Percentiles rank a stretch among this genome's conserved stretches.
Evolutionary conservation across 2,888 invertebrate species (phyloP).

Genomic region (Liodrosophila aerea): DNA sequence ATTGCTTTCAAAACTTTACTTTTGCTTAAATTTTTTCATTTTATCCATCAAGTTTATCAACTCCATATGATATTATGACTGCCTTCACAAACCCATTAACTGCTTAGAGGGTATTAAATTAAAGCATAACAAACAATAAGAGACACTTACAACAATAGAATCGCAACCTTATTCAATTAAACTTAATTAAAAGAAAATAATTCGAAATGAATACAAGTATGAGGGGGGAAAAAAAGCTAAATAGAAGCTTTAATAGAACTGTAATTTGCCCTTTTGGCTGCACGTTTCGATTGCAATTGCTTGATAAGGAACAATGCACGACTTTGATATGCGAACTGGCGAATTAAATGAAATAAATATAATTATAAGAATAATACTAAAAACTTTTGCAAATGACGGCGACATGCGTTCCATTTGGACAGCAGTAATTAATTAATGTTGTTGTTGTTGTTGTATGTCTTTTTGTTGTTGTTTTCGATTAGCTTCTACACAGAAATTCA

Average conservation of each 20-base stretch:
- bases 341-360: not conserved
- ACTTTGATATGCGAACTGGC: slow-evolving; percentile 6
- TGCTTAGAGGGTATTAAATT: slow-evolving; percentile 7
- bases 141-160: slow-evolving; percentile 20
- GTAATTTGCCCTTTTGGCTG: slow-evolving; percentile 31
- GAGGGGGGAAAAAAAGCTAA: not conserved
- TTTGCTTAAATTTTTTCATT: not conserved
- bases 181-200: slow-evolving; percentile 44
- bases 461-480: slow-evolving; percentile 26
- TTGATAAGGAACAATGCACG: slow-evolving; percentile 44
- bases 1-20: too few relatives aligned
- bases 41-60: not conserved
- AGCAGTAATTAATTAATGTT: slow-evolving; percentile 26
- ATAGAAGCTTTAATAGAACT: too few relatives aligned
- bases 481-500: slow-evolving; percentile 14
- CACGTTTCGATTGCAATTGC: slow-evolving; percentile 34
- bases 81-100: not conserved
- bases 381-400: slow-evolving; percentile 17
- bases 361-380: slow-evolving; percentile 9
- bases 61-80: not conserved
- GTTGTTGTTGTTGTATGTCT: slow-evolving; percentile 11
- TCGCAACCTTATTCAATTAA: slow-evolving; percentile 45
- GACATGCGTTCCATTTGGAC: slow-evolving; percentile 33
- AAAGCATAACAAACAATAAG: slow-evolving; percentile 8
- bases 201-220: slow-evolving; percentile 28